These are phyloP conservation scores for Mesoclemmys tuberculata DNA, from an alignment of 2,113 vertebrate genomes.

Conservation along the genomic window DNA sequence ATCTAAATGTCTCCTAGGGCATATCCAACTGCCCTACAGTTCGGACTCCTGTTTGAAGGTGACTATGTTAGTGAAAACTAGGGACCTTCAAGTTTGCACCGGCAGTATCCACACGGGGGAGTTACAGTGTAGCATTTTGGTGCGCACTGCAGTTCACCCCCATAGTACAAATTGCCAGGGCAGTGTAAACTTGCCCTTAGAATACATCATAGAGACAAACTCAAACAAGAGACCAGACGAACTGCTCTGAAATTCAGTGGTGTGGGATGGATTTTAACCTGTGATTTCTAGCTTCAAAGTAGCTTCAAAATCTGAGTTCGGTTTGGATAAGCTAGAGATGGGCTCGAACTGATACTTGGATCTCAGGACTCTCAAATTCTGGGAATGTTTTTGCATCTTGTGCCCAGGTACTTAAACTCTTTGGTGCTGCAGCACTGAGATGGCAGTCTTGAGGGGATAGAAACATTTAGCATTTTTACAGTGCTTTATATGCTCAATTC, in stretches of 20 bases:
- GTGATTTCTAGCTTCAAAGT: background rate
- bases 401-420: background rate
- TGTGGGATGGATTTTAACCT: background rate
- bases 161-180: background rate
- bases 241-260: background rate
- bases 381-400: background rate
- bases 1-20: slow-evolving; percentile 35
- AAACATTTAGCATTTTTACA: background rate
- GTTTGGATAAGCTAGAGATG: accelerated
- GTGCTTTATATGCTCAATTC: slow-evolving; percentile 19
- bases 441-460: background rate
- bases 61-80: background rate
- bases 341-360: background rate
- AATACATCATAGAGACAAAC: background rate
- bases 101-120: background rate
- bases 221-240: background rate
- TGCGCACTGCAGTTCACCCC: background rate
- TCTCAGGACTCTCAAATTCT: background rate
- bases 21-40: background rate
- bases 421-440: background rate
- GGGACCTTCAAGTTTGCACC: background rate
- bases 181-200: background rate
- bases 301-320: background rate
- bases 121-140: background rate
- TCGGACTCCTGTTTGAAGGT: background rate